Base-by-base conservation (phyloP, 2,113 vertebrate genomes). In the Neolamprologus sp. region DNA sequence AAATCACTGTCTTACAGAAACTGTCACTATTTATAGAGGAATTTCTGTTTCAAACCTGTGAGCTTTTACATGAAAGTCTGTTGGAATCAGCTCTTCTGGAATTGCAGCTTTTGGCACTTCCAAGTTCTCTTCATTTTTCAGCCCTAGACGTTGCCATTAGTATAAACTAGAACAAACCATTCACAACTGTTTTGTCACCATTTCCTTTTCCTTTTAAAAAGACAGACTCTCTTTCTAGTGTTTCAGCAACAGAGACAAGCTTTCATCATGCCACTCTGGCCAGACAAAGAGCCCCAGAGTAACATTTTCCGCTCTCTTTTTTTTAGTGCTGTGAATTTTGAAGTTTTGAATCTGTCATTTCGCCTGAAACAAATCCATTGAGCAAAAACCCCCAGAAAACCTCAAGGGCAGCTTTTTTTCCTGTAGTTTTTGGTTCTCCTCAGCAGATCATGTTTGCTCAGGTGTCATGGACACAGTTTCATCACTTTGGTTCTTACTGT, bases 241-340 rank as follows among this genome's bases (percentile, higher is more conserved):
- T 78, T 78, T 78, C 71, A 78, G 16, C 45, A 78, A 78, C 71
- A 78, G 45, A 78, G 16, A 75, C 26, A 49, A 13, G 42, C 71
- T 49, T 28, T 78, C 42, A 78, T 49, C 26, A 78, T 78, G 71
- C 26, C 26, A 49, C 42, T 78, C 16, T 49, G 42, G 42, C 71
- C 16, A 78, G 71, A 78, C 42, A 49, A 49, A 49, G 42, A 78
- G 42, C 42, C 2, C 71, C 71, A 78, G 71, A 78, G 71, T 49
- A 49, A 31, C 16, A 78, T 78, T 78, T 75, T 75, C 42, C 71
- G 47, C 23, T 75, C 40, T 28, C 40, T 75, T 75, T 73, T 68
- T 73, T 73, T 78, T 19, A 49, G 16, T 49, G 6, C 42, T 78
- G 23, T 49, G 9, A 78, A 19, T 17, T 49, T 11, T 49, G 45